Base-by-base conservation (phyloP, 2,113 vertebrate species). In the Aegotheles bennettii region DNA sequence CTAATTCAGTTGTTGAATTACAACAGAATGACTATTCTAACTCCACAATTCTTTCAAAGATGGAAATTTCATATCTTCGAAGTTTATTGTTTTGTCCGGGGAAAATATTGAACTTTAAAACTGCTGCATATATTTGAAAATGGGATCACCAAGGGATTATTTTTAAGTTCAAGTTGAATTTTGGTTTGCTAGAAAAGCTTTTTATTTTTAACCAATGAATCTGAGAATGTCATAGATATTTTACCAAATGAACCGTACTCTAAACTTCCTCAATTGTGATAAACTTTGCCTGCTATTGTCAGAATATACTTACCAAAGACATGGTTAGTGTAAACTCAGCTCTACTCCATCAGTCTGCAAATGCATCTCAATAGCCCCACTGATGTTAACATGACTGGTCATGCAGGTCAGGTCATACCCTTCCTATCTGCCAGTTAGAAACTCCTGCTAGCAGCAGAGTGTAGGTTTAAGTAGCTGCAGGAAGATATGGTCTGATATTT, bases 11-110 rank as follows among this genome's bases (percentile, higher is more conserved):
- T 90, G 47, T 77, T 91, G 71, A 92, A 92, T 90, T 77, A 83
- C 63, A 94, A 69, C 20, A 54, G 81, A 94, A 86, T 86, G 42
- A 63, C 68, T 85, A 61, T 68, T 91, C 47, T 86, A 43, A 79
- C 47, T 93, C 61, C 56, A 78, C 60, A 88, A 21, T 88, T 93
- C 73, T 84, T 90, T 94, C 83, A 63, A 83, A 94, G 84, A 54
- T 80, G 54, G 84, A 95, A 95, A 96, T 94, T 80, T 94, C 67
- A 29, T 94, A 64, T 86, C 68, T 84, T 89, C 79, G 56, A 7
- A 92, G 68, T 93, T 93, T 94, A 90, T 86, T 96, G 47, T 83
- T 88, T 92, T 94, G 64, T 95, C 90, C 92, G 28, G 87, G 81
- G 89, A 95, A 87, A 94, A 91, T 43, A 67, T 0, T 93, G 90